Evolutionary conservation across 2,113 vertebrate genomes (phyloP), one percentile per base, ranked within the genome.

Genomic region (Cairina moschata): DNA sequence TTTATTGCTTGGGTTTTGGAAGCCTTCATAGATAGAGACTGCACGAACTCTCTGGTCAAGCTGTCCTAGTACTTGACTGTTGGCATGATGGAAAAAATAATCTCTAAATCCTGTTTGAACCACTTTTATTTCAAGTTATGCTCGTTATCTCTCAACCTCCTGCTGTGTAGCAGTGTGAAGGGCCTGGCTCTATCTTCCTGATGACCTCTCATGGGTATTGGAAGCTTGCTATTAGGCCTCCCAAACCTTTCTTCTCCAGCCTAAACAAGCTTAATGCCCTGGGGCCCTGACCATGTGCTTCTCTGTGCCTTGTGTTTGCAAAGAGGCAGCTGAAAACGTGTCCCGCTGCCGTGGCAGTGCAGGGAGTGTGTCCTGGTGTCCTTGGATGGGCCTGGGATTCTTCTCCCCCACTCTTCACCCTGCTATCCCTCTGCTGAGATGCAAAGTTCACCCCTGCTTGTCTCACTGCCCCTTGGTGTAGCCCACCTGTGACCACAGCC

Each of bases 81-180:
- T 69, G 1, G 1, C 34, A 54, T 1, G 17, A 14, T 13, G 42
- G 32, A 58, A 50, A 28, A 21, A 23, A 4, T 1, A 31, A 48
- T 48, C 59, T 29, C 14, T 58, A 7, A 46, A 63, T 65, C 52
- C 62, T 16, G 3, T 48, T 23, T 22, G 34, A 72, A 25, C 8
- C 36, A 38, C 23, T 50, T 13, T 11, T 6, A 3, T 20, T 52
- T 40, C 65, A 55, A 23, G 1, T 67, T 29, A 16, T 17, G 40
- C 13, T 44, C 14, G 2, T 36, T 76, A 11, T 28, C 11, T n/a
- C 17, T 42, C 14, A 5, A 67, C 34, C 38, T 89, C 38, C 58
- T 80, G 46, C 63, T 52, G 8, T 0, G 17, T 5, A 32, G 16
- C 15, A 32, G 15, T 3, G 7, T 0, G 29, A 26, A 40, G 63